These are phyloP conservation scores for Vidua chalybeata DNA, from an alignment of 2,113 vertebrate species.

Conservation along the genomic window DNA sequence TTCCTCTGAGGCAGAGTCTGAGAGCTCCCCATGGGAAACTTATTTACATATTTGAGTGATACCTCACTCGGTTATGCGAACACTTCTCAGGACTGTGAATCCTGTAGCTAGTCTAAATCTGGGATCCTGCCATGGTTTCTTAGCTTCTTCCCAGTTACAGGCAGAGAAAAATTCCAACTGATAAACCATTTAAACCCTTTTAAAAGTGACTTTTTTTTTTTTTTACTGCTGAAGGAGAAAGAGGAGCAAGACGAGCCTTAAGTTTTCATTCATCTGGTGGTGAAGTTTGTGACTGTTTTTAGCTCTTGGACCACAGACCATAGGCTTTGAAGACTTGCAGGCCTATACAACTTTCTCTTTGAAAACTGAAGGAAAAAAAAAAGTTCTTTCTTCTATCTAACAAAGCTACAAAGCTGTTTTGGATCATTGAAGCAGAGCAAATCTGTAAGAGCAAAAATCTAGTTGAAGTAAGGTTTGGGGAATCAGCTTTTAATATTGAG, in stretches of 20 bases:
- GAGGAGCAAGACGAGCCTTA: neutral
- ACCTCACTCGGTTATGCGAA: neutral
- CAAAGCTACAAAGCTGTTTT: neutral
- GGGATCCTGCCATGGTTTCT: neutral
- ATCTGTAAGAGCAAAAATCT: neutral
- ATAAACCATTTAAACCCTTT: neutral
- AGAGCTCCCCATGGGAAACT: neutral
- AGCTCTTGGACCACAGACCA: neutral
- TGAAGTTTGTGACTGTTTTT: constrained; percentile 1
- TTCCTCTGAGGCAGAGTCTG: neutral
- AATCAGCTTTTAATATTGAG: neutral
- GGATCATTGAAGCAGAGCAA: neutral
- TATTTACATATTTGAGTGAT: constrained; percentile 15
- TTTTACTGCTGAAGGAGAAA: neutral
- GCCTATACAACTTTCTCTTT: neutral
- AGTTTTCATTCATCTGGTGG: neutral
- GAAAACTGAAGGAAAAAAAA: neutral
- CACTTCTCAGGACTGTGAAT: neutral
- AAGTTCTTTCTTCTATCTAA: neutral
- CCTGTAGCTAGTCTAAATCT: neutral
- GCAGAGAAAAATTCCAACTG: neutral
- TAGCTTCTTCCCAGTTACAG: neutral
- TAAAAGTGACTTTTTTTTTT: neutral
- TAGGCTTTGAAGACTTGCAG: neutral
- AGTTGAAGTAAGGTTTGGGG: neutral